Conservation (phyloP, 2,797 vertebrate genomes). For the Esox masquinongy region DNA sequence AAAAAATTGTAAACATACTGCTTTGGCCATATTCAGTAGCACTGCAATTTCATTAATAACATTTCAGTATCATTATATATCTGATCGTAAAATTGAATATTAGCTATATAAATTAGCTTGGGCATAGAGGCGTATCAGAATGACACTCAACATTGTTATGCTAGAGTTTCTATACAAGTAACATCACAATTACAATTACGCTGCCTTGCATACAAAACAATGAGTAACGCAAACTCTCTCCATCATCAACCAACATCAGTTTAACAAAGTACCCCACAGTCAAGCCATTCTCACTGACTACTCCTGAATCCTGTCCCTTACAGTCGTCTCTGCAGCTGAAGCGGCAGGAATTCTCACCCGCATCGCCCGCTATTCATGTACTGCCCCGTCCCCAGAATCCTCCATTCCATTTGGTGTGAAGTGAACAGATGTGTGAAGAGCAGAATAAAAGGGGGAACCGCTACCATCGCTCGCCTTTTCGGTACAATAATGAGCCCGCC, state of each 20-base stretch:
- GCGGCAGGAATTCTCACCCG: slow-evolving; percentile 23
- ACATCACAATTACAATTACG: slow-evolving; percentile 65
- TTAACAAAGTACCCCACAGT: slow-evolving; percentile 44
- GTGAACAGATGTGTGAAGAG: slow-evolving; percentile 33
- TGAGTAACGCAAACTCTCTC: slow-evolving; percentile 58
- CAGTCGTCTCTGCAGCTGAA: slow-evolving; percentile 25
- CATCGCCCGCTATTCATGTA: not conserved
- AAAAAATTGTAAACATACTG: not conserved
- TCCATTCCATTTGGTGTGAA: slow-evolving; percentile 26
- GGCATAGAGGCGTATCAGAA: slow-evolving; percentile 36
- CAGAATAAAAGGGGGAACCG: not conserved
- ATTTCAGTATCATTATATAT: not conserved
- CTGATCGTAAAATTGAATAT: not conserved
- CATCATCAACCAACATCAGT: slow-evolving; percentile 57
- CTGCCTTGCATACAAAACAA: slow-evolving; percentile 66
- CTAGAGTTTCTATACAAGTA: slow-evolving; percentile 59
- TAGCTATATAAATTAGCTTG: not conserved
- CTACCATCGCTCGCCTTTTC: slow-evolving; percentile 18
- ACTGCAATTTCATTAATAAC: not conserved
- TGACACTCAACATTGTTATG: slow-evolving; percentile 39
- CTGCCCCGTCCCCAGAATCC: slow-evolving; percentile 7
- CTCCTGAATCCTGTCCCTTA: slow-evolving; percentile 22
- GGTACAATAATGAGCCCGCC: slow-evolving; percentile 35
- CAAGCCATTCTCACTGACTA: slow-evolving; percentile 28
- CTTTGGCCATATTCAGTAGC: not conserved